Conservation (phyloP, 1,140 invertebrate genomes). For the Pseudoatta argentina region DNA sequence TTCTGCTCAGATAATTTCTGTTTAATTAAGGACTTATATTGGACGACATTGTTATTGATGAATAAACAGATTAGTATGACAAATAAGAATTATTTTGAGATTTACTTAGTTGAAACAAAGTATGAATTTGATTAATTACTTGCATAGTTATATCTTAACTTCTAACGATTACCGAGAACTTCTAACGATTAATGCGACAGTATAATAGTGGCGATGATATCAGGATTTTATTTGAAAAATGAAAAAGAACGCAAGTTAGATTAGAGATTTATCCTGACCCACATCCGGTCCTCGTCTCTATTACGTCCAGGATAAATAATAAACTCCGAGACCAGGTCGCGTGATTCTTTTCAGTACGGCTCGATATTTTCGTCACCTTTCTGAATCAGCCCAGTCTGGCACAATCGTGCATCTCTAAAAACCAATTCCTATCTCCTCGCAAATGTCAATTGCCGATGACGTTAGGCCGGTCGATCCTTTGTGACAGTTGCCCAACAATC, state of each 20-base stretch:
- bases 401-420: slow-evolving; percentile 60
- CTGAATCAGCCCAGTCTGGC: slow-evolving; percentile 1
- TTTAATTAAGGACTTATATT: not conserved
- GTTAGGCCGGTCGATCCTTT: slow-evolving; percentile 68
- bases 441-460: slow-evolving; percentile 74
- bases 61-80: slow-evolving; percentile 1
- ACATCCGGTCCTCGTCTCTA: not conserved
- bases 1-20: not conserved
- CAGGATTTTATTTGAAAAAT: not conserved
- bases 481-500: slow-evolving; percentile 72
- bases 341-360: slow-evolving; percentile 19
- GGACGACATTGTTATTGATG: not conserved
- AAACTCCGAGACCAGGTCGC: slow-evolving; percentile 2
- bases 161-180: not conserved
- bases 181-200: not conserved
- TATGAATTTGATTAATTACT: slow-evolving; percentile 9
- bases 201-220: slow-evolving; percentile 9
- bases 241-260: not conserved
- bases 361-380: slow-evolving; percentile 59
- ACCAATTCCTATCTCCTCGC: slow-evolving; percentile 58
- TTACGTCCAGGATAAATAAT: not conserved
- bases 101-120: not conserved
- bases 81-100: slow-evolving; percentile 30
- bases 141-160: not conserved
- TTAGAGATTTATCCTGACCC: slow-evolving; percentile 11